A percentile compares a stretch with the other conserved stretches of the same genome.
phyloP scores from a whole-genome alignment of 1,140 invertebrate genomes.

The Lamellibrachia luymesi region DNA sequence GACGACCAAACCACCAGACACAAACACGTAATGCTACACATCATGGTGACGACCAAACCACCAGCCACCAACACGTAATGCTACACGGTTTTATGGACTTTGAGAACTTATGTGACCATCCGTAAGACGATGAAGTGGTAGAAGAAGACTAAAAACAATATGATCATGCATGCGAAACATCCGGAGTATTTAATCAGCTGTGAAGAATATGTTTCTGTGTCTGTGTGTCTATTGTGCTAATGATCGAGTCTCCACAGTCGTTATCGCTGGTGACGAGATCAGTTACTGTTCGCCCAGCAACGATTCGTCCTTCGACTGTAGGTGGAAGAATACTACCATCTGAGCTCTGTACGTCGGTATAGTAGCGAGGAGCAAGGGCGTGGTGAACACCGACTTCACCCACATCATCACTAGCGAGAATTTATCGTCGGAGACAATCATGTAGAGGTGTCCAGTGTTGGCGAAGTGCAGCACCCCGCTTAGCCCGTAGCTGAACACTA shows the following conservation, averaged over 20 bases:
- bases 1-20: too few relatives aligned
- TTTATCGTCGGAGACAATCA: background rate
- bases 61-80: background rate
- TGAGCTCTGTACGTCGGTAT: background rate
- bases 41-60: too few relatives aligned
- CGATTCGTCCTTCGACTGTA: too few relatives aligned
- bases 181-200: too few relatives aligned
- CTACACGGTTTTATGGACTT: background rate
- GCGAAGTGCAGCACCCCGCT: background rate
- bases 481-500: background rate
- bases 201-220: too few relatives aligned
- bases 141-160: background rate
- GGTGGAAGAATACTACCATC: background rate
- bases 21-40: too few relatives aligned
- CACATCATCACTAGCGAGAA: background rate
- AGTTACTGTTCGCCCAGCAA: too few relatives aligned
- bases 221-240: too few relatives aligned
- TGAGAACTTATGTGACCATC: background rate
- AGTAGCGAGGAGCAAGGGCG: background rate
- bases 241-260: too few relatives aligned
- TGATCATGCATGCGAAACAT: background rate
- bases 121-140: too few relatives aligned
- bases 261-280: too few relatives aligned
- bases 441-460: background rate
- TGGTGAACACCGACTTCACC: background rate